Evolutionary conservation across 1,140 invertebrate species (phyloP).

Genomic region (Tetragnatha versicolor): DNA sequence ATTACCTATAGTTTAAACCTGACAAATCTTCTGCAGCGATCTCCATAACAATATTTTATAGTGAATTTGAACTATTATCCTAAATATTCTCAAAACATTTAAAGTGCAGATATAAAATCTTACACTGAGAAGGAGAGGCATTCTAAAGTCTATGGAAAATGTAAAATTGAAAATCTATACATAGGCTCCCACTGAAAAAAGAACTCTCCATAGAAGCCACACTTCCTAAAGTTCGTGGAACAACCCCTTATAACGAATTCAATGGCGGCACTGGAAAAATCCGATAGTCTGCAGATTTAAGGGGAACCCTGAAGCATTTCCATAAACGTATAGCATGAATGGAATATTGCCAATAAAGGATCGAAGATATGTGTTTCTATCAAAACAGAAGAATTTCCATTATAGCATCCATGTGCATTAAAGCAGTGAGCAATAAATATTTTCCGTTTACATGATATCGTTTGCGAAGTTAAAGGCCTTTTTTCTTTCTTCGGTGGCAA

Average conservation of each 20-base stretch:
- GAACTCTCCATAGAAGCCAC: neutral
- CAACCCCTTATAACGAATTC: conserved; percentile 6
- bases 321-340: conserved; percentile 9
- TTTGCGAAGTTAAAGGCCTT: conserved; percentile 10
- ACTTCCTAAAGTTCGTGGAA: neutral
- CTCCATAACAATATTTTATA: too few species aligned
- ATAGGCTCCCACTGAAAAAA: neutral
- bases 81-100: too few species aligned
- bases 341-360: conserved; percentile 27
- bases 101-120: too few species aligned
- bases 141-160: neutral
- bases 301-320: neutral
- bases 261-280: neutral
- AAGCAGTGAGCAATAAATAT: conserved; percentile 12
- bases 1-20: too few species aligned
- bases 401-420: neutral
- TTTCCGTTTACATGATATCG: conserved; percentile 7
- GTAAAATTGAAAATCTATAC: conserved; percentile 19
- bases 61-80: too few species aligned
- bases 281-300: conserved; percentile 11
- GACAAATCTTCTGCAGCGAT: too few species aligned
- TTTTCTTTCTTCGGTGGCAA: neutral
- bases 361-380: conserved; percentile 26
- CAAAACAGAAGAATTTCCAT: conserved; percentile 18
- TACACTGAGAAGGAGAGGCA: too few species aligned